phyloP scores from a whole-genome alignment of 2,888 invertebrate species.

The Masnerella sp. region DNA sequence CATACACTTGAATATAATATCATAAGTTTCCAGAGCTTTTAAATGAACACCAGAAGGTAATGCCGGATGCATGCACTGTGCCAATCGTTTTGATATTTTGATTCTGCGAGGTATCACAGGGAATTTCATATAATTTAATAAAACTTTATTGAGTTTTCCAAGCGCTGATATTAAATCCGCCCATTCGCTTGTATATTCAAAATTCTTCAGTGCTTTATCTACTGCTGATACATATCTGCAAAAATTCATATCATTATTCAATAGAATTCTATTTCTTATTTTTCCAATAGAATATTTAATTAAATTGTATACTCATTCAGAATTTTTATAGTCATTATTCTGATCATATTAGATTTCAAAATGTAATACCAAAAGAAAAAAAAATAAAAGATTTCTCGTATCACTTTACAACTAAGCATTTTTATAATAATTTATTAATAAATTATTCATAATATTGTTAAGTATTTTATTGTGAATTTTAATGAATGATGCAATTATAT shows the following conservation, averaged over 20 bases:
- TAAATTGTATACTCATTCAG: too few relatives aligned
- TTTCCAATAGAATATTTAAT: too few relatives aligned
- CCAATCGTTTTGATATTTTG: conserved; percentile 92
- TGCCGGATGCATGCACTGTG: conserved; percentile 96
- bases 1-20: conserved; percentile 92
- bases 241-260: background rate
- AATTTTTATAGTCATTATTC: too few relatives aligned
- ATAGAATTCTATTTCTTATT: background rate
- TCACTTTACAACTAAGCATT: too few relatives aligned
- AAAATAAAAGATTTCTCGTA: too few relatives aligned
- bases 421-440: too few relatives aligned
- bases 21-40: conserved; percentile 94
- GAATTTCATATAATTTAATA: conserved; percentile 88
- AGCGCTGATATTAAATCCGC: conserved; percentile 94
- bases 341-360: too few relatives aligned
- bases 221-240: conserved; percentile 85
- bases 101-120: conserved; percentile 91
- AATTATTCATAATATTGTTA: too few relatives aligned
- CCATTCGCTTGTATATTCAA: conserved; percentile 97
- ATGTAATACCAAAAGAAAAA: too few relatives aligned
- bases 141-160: conserved; percentile 92
- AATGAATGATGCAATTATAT: too few relatives aligned
- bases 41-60: conserved; percentile 94
- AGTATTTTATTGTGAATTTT: too few relatives aligned
- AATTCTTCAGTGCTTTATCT: conserved; percentile 92